Evolutionary conservation across 1,140 invertebrate species (phyloP), one percentile per base, ranked within the genome.

Genomic region (Nasonia longicornis): DNA sequence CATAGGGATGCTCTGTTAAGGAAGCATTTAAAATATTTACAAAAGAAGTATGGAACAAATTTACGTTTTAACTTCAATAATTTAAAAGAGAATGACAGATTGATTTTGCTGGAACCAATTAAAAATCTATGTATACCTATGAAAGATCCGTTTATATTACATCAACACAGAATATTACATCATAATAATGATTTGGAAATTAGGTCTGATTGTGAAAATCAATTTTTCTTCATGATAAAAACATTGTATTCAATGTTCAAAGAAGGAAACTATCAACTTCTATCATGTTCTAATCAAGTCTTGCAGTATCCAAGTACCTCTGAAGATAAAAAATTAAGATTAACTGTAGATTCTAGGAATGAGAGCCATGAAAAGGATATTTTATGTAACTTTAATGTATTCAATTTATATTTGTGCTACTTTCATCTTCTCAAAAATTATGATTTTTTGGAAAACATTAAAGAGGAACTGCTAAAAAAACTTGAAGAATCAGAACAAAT

Each of bases 401-500:
- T 58, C 16, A 58, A 73, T 73, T 72, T 73, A 29, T 79, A 72
- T 73, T 4, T 29, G 1, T 73, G n/a, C 45, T 79, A 64, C 38
- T 64, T 73, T 26, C 3, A 12, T 31, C 16, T 79, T 11, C 14
- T 73, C 1, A 79, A 52, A n/a, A 31, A 79, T 72, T 64, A 63
- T 79, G 45, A 45, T 8, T 38, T 22, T 64, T 16, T 79, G 26
- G 20, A 73, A 79, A 64, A 10, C 63, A 8, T 70, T 22, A 70
- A 78, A 29, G 2, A 64, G 12, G 35, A 64, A 63, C 69, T 79
- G n/a, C 8, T 42, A 26, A 0, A 52, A 42, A 64, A 73, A 79
- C 38, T 72, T 31, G 64, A 79, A 12, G n/a, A 64, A 12, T 52
- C 63, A 26, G 52, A 72, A 16, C 42, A 72, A 29, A 29, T 64